phyloP scores from a whole-genome alignment of 2,888 invertebrate species.

The Nomada fucata region DNA sequence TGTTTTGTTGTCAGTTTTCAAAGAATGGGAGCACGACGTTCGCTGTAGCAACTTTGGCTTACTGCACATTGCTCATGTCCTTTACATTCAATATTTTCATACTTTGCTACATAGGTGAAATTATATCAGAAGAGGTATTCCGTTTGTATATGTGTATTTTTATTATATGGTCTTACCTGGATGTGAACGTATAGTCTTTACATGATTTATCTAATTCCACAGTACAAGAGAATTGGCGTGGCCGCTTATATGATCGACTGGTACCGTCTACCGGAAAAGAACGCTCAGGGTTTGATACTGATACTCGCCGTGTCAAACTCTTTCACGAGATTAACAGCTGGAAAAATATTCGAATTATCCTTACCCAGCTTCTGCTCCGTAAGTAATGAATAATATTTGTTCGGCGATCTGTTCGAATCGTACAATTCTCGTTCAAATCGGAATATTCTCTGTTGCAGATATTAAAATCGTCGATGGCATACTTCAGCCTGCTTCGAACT shows the following conservation, averaged over 20 bases:
- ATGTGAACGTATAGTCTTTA: no score
- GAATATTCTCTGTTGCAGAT: constrained; percentile 54
- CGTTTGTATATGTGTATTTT: no score
- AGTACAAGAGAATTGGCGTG: constrained; percentile 72
- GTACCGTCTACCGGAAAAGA: constrained; percentile 71
- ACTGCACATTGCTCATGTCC: constrained; percentile 73
- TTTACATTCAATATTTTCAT: constrained; percentile 79
- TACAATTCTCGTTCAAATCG: neutral
- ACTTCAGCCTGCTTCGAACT: no score
- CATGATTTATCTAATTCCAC: neutral
- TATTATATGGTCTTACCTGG: neutral
- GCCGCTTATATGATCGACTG: constrained; percentile 76
- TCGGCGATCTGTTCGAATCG: neutral
- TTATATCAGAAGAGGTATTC: constrained; percentile 65
- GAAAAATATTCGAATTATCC: constrained; percentile 75
- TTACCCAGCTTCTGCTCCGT: constrained; percentile 74
- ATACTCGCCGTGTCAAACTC: constrained; percentile 71
- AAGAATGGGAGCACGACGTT: constrained; percentile 78
- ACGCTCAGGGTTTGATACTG: constrained; percentile 70
- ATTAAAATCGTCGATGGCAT: no score
- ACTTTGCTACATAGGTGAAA: constrained; percentile 78
- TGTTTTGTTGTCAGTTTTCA: constrained; percentile 54
- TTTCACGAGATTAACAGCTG: constrained; percentile 76
- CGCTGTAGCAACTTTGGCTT: constrained; percentile 74
- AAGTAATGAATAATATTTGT: constrained; percentile 20